phyloP scores from a whole-genome alignment of 2,888 invertebrate genomes.

The Nomada lathburiana region DNA sequence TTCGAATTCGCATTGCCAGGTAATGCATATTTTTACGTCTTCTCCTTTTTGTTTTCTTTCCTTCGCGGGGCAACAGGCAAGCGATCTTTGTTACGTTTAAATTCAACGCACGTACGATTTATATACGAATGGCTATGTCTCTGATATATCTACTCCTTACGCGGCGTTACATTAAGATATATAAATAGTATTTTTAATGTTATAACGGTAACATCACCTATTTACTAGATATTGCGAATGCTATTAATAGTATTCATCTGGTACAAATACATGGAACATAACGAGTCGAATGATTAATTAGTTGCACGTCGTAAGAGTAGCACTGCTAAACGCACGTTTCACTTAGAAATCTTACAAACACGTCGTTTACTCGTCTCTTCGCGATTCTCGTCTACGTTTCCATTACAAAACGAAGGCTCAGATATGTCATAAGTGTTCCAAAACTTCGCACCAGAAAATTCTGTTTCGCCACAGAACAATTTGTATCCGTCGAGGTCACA shows the following conservation, averaged over 20 bases:
- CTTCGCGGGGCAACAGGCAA: slow-evolving; percentile 26
- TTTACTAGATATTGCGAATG: slow-evolving; percentile 68
- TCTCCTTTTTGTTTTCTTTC: neutral
- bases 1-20: neutral
- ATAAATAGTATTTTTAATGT: slow-evolving; percentile 82
- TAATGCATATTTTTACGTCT: neutral
- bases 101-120: slow-evolving; percentile 66
- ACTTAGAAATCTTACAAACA: slow-evolving; percentile 21
- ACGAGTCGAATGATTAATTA: slow-evolving; percentile 61
- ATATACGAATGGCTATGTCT: slow-evolving; percentile 76
- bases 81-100: slow-evolving; percentile 68
- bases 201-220: slow-evolving; percentile 81
- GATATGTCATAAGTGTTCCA: slow-evolving; percentile 47
- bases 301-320: slow-evolving; percentile 45
- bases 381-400: neutral
- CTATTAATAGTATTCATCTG: slow-evolving; percentile 64
- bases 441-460: neutral
- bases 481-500: neutral
- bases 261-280: slow-evolving; percentile 69
- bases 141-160: slow-evolving; percentile 70
- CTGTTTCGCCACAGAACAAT: slow-evolving; percentile 13
- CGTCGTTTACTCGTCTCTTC: slow-evolving; percentile 1
- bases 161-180: slow-evolving; percentile 74
- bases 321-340: slow-evolving; percentile 40
- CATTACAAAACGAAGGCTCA: slow-evolving; percentile 23